These are phyloP conservation scores for Periophthalmus modestus DNA, from an alignment of 2,113 vertebrate species.

Conservation along the genomic window DNA sequence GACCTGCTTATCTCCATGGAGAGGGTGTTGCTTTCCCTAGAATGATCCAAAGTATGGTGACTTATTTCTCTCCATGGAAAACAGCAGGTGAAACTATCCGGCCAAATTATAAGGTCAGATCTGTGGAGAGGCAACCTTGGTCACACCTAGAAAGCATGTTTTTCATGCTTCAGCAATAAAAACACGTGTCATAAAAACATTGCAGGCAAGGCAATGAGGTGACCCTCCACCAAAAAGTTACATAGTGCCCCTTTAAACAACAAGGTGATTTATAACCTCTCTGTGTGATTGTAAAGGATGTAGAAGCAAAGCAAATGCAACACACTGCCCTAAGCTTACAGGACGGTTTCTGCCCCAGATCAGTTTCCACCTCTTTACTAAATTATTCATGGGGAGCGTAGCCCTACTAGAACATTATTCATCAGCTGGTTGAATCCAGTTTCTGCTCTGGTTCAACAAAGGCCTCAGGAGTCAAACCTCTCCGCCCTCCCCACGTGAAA, in stretches of 20 bases:
- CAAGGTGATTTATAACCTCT: not conserved
- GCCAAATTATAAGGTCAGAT: too few relatives aligned
- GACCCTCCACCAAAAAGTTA: too few relatives aligned
- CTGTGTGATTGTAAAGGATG: not conserved
- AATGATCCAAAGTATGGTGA: too few relatives aligned
- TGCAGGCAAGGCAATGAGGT: too few relatives aligned
- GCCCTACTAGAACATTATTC: slow-evolving; percentile 73
- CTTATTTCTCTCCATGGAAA: too few relatives aligned
- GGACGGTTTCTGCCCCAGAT: slow-evolving; percentile 56
- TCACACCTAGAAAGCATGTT: too few relatives aligned
- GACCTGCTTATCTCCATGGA: too few relatives aligned
- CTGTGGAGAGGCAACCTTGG: too few relatives aligned
- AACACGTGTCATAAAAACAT: too few relatives aligned
- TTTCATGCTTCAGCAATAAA: too few relatives aligned
- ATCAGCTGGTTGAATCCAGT: slow-evolving; percentile 68
- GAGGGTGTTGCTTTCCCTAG: too few relatives aligned
- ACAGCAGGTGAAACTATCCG: too few relatives aligned
- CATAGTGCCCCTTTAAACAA: not conserved
- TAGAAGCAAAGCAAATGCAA: slow-evolving; percentile 4
- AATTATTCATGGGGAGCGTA: slow-evolving; percentile 75
- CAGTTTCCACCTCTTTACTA: slow-evolving; percentile 67
- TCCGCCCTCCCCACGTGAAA: slow-evolving; percentile 41
- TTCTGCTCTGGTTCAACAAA: slow-evolving; percentile 60
- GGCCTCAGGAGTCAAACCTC: slow-evolving; percentile 25
- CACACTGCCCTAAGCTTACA: slow-evolving; percentile 19